Evolutionary conservation across 2,113 vertebrate genomes (phyloP).

Genomic region (Odocoileus hemionus): DNA sequence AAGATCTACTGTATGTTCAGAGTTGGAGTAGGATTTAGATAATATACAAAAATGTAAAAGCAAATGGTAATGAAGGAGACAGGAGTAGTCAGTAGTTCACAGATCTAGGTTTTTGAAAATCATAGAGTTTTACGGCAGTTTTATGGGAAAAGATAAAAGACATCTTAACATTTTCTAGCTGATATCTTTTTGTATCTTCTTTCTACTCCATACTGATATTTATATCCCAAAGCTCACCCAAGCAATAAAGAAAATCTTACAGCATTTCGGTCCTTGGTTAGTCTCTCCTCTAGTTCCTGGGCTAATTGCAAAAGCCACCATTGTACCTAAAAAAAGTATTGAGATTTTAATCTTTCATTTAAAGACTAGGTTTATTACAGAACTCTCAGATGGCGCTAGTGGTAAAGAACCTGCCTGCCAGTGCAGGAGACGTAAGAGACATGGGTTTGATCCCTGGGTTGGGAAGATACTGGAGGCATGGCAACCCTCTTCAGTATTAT

Average conservation of each 20-base stretch:
- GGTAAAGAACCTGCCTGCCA: neutral
- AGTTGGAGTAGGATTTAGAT: neutral
- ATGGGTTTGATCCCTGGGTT: neutral
- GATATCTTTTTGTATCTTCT: slow-evolving; percentile 8
- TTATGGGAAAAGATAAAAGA: neutral
- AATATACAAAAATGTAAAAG: neutral
- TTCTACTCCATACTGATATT: neutral
- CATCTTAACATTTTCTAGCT: neutral
- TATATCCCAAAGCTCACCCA: slow-evolving; percentile 17
- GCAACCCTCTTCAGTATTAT: neutral
- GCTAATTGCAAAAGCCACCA: slow-evolving; percentile 95
- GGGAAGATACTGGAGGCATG: neutral
- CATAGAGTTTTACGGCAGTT: neutral
- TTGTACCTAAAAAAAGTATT: slow-evolving; percentile 84
- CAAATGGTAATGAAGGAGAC: neutral
- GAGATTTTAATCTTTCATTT: slow-evolving; percentile 19
- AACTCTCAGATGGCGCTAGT: neutral
- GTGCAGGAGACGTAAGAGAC: neutral
- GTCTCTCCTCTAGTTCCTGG: slow-evolving; percentile 92
- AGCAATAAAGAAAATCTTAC: slow-evolving; percentile 81
- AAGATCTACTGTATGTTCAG: neutral
- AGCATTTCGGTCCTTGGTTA: slow-evolving; percentile 90
- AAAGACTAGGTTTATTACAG: neutral
- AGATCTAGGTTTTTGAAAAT: slow-evolving; percentile 3
- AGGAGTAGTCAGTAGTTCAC: neutral